phyloP scores from a whole-genome alignment of 2,888 invertebrate genomes.

The Eilema depressum region DNA sequence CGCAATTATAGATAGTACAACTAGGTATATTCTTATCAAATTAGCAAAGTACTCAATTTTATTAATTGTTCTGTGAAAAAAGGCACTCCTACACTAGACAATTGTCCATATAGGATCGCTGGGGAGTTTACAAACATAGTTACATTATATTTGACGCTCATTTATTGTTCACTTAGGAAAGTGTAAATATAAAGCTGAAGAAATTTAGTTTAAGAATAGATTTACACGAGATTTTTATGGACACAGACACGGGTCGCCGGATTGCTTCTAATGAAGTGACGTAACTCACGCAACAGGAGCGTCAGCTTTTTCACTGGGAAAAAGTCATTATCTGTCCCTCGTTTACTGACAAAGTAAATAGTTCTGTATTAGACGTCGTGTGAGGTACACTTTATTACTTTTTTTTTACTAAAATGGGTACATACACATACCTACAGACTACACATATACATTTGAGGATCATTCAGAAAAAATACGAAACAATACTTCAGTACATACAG shows the following conservation, averaged over 20 bases:
- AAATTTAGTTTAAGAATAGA: conserved; percentile 7
- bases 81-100: not conserved
- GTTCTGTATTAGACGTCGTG: conserved; percentile 45
- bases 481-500: not conserved
- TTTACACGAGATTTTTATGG: conserved; percentile 27
- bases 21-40: too few species aligned
- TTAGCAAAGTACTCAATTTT: too few species aligned
- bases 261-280: conserved; percentile 58
- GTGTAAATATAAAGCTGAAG: not conserved
- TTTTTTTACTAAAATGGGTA: conserved; percentile 19
- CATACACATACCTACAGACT: too few species aligned
- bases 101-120: not conserved
- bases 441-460: too few species aligned
- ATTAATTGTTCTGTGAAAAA: too few species aligned
- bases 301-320: conserved; percentile 58
- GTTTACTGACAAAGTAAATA: conserved; percentile 61
- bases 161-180: not conserved
- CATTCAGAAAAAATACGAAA: not conserved
- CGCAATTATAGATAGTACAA: too few species aligned
- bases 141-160: not conserved
- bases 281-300: conserved; percentile 47
- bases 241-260: conserved; percentile 43
- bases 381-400: conserved; percentile 46
- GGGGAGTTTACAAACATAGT: not conserved
- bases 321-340: conserved; percentile 54